Base-by-base conservation (phyloP, 2,113 vertebrate genomes). In the Alethe diademata region DNA sequence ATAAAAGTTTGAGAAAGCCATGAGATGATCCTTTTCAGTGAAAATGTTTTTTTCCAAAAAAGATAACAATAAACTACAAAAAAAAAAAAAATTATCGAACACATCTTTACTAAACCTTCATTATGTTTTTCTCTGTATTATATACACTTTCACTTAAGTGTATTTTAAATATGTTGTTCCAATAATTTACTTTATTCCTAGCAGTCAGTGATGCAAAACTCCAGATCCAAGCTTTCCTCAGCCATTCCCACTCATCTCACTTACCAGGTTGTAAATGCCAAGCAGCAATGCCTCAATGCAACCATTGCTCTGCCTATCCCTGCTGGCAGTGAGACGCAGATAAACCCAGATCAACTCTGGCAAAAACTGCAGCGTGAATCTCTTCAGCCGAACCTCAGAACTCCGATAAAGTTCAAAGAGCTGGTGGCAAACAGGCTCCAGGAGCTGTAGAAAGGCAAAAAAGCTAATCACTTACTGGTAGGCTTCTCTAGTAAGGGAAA, bases 371-470 rank as follows among this genome's bases (percentile, higher is more conserved):
- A 99, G 94, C 0, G 99, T 99, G 97, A 99, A 99, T 83, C 99
- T 99, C 73, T 99, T 98, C 83, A 99, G 98, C 31, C 98, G 98
- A 88, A 99, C 98, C 89, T 99, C 99, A 40, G 99, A 98, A 95
- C 99, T 99, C 67, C 99, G 99, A 93, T 99, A 99, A 35, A 99
- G 98, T 97, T 99, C 99, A 90, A 99, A 99, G 51, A 99, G 98
- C 96, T 99, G 99, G 97, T 99, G 99, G 96, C 99, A 99, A 92
- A 99, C 99, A 23, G 99, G 99, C 96, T 99, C 99, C 97, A 99
- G 97, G 50, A 99, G 98, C 99, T 99, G 95, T 36, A 26, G 64
- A 97, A 94, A 84, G n/a, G 67, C 60, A 96, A 94, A 74, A 50
- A 60, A 57, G 28, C 23, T 64, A 12, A 82, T 78, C 25, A 72